Base-by-base conservation (phyloP, 2,113 vertebrate genomes). In the Pao palembangensis region DNA sequence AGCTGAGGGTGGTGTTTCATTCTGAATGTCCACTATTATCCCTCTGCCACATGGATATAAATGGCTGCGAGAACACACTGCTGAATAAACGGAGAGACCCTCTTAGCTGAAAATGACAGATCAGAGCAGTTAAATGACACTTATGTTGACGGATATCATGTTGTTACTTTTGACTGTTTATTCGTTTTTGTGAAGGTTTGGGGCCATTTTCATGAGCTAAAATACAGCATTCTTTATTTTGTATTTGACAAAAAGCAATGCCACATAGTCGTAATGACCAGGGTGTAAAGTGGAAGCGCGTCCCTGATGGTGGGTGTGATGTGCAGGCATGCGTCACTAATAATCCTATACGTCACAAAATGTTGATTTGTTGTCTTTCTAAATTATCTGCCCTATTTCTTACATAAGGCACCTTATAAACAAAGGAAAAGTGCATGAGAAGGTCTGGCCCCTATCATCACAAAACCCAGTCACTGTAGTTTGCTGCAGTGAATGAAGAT, bases 61-160 rank as follows among this genome's bases (percentile, higher is more conserved):
- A 87, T 82, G 55, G 54, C 58, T 48, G 5, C 58, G 53, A 70
- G 53, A 73, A 79, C 71, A 34, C 77, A 57, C 55, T 64, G 69
- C 73, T 59, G 76, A 83, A 82, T 63, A 85, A 84, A 80, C 60
- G 80, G 80, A 76, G 69, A 58, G 62, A 78, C 23, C 55, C 19
- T 21, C 12, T 23, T 59, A 20, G 43, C 71, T 23, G 41, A 57
- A 78, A 71, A 64, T 66, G 59, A 69, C 60, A 60, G 58, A 38
- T 38, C 34, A 12, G 34, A 38, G 34, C 10, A 38, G 34, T 12
- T 38, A 38, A 38, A 38, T 38, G 34, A 85, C 73, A 69, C 43
- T 44, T 44, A 44, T 17, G 10, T 2, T 1, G 14, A 16, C 17
- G 63, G 50, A 67, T 69, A 25, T 58, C 46, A 23, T 56, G 34